phyloP scores from a whole-genome alignment of 1,140 invertebrate genomes.

The Ridgeia piscesae region DNA sequence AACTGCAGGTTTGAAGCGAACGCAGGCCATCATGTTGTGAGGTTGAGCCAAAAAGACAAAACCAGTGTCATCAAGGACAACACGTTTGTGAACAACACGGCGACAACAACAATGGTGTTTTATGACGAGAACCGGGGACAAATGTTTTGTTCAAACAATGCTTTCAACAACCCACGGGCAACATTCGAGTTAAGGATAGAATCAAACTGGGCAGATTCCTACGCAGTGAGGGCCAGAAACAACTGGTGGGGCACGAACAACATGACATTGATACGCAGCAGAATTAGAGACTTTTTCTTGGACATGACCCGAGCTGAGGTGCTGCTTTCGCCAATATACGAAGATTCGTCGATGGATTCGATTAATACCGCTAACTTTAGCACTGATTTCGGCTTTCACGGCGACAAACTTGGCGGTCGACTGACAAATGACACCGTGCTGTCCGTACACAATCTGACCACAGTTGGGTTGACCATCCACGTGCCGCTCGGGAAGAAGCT shows the following conservation, averaged over 20 bases:
- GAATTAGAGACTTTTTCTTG: not conserved
- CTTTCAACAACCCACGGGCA: not conserved
- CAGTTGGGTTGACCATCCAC: not conserved
- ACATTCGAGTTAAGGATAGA: not conserved
- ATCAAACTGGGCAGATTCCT: not conserved
- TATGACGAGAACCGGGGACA: not conserved
- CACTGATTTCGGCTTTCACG: not conserved
- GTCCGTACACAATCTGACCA: not conserved
- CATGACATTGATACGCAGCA: not conserved
- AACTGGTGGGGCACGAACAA: not conserved
- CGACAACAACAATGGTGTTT: not conserved
- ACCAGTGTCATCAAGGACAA: not conserved
- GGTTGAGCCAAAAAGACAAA: not conserved
- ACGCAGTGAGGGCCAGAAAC: not conserved
- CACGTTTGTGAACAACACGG: not conserved
- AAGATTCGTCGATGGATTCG: not conserved
- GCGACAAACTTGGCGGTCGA: not conserved
- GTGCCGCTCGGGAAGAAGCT: not conserved
- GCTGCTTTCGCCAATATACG: not conserved
- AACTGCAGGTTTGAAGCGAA: not conserved
- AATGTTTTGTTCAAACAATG: not conserved
- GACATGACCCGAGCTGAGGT: not conserved
- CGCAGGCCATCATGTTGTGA: not conserved
- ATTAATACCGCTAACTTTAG: not conserved
- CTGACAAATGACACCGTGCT: not conserved